phyloP scores from a whole-genome alignment of 2,888 invertebrate species.

The Andrena haemorrhoa region DNA sequence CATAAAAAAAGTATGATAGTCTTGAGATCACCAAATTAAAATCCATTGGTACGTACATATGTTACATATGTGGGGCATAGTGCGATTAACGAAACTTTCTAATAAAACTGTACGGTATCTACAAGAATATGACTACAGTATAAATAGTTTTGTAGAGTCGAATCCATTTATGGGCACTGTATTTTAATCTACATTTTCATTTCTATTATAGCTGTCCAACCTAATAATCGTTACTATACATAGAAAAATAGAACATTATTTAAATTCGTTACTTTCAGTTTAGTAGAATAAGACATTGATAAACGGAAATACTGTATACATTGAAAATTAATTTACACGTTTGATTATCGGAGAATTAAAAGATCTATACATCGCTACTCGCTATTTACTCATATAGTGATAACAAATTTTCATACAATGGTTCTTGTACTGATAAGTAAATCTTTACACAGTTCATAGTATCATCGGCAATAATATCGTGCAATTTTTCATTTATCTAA shows the following conservation, averaged over 20 bases:
- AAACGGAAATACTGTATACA: constrained; percentile 20
- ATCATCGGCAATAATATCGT: neutral
- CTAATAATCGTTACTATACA: constrained; percentile 34
- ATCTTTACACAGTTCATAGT: neutral
- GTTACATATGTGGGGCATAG: neutral
- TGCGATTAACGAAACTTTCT: constrained; percentile 2
- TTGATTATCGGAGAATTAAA: constrained; percentile 29
- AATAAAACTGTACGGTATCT: neutral
- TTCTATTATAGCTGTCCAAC: neutral
- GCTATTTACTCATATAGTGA: constrained; percentile 13
- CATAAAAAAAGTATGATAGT: neutral
- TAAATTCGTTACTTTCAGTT: constrained; percentile 26
- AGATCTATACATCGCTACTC: neutral
- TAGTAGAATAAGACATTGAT: constrained; percentile 27
- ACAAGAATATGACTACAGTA: constrained; percentile 1
- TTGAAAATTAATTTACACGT: constrained; percentile 28
- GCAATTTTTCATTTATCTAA: constrained; percentile 23
- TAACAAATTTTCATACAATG: neutral
- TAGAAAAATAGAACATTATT: constrained; percentile 61
- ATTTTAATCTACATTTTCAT: constrained; percentile 6
- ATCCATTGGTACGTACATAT: neutral
- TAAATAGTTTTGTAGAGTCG: constrained; percentile 14
- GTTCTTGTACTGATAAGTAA: neutral
- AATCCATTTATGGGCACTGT: constrained; percentile 1
- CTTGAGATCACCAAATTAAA: constrained; percentile 29